Evolutionary conservation across 2,888 invertebrate species (phyloP).

Genomic region (Ormyrus nitidulus): DNA sequence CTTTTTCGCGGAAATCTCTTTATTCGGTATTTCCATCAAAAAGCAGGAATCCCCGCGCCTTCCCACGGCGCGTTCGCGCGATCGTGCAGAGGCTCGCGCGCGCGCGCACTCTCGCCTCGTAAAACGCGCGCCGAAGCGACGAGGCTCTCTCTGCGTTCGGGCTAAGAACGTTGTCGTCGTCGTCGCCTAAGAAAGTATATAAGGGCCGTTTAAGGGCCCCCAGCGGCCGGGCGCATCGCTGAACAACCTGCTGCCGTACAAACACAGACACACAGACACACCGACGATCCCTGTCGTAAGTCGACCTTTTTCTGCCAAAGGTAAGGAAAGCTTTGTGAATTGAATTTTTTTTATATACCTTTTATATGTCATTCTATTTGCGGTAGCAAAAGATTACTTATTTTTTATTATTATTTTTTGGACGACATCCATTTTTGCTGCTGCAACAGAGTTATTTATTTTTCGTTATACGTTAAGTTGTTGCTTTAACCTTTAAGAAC

Average conservation of each 20-base stretch:
- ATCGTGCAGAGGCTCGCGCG: no score
- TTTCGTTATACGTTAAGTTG: no score
- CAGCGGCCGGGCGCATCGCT: constrained; percentile 18
- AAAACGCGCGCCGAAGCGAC: neutral
- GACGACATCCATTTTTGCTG: no score
- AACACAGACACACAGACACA: neutral
- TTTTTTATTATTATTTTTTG: no score
- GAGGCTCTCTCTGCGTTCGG: neutral
- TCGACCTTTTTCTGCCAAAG: neutral
- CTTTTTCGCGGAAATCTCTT: constrained; percentile 20
- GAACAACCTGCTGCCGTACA: constrained; percentile 37
- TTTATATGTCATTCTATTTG: no score
- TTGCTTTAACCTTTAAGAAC: no score
- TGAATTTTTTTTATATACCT: no score
- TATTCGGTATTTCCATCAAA: constrained; percentile 38
- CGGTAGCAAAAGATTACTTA: no score
- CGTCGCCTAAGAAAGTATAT: no score
- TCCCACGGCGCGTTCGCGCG: neutral
- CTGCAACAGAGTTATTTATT: no score
- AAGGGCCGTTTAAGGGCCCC: neutral
- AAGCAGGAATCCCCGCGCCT: constrained; percentile 21
- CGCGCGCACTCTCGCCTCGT: constrained; percentile 4
- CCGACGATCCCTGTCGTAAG: constrained; percentile 35
- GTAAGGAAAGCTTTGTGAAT: no score
- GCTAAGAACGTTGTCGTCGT: neutral